Evolutionary conservation across 2,888 invertebrate genomes (phyloP).

Genomic region (Ornithoptera priamus): DNA sequence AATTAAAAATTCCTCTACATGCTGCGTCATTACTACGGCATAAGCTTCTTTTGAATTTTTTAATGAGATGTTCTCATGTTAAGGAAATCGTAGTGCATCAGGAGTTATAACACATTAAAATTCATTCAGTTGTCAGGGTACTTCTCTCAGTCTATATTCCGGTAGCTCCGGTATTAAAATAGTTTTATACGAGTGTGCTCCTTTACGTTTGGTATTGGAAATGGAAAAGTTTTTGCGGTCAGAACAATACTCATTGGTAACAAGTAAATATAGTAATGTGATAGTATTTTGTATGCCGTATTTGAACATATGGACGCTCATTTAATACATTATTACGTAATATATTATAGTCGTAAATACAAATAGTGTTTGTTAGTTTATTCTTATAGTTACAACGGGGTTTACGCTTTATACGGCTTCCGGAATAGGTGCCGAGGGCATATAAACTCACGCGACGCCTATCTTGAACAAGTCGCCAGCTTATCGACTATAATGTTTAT

Average conservation of each 20-base stretch:
- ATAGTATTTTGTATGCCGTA: background rate
- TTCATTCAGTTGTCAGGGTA: conserved; percentile 42
- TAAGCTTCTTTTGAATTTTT: background rate
- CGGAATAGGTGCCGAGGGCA: background rate
- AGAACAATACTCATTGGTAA: conserved; percentile 5
- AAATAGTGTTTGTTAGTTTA: too few relatives aligned
- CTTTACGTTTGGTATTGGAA: conserved; percentile 26
- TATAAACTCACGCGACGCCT: conserved; percentile 4
- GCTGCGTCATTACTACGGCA: background rate
- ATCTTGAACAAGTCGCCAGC: background rate
- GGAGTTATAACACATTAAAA: conserved; percentile 47
- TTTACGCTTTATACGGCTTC: background rate
- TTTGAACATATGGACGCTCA: background rate
- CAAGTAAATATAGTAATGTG: background rate
- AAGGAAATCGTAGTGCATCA: conserved; percentile 37
- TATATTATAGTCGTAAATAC: background rate
- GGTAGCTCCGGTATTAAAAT: conserved; percentile 36
- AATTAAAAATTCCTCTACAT: background rate
- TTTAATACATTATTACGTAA: background rate
- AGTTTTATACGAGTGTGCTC: conserved; percentile 31
- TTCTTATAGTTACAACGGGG: too few relatives aligned
- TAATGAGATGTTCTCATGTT: conserved; percentile 12
- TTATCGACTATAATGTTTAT: too few relatives aligned
- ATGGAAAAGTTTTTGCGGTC: conserved; percentile 21
- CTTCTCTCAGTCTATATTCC: conserved; percentile 41